phyloP scores from a whole-genome alignment of 2,888 invertebrate species.

The Homarus gammarus region DNA sequence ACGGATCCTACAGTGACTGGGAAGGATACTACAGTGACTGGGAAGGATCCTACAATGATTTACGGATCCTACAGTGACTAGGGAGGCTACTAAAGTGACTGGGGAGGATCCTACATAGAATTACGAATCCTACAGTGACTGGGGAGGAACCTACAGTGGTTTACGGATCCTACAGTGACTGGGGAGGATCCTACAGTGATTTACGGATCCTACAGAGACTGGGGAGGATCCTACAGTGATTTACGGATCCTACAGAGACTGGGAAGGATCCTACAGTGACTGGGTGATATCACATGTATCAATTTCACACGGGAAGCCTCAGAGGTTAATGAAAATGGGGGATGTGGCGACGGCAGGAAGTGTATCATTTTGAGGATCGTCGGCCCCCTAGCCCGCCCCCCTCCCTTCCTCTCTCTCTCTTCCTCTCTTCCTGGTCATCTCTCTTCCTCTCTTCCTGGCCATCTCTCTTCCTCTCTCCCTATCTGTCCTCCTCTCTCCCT shows the following conservation, averaged over 20 bases:
- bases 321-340: neutral
- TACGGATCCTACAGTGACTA: no score
- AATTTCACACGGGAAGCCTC: conserved; percentile 8
- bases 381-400: neutral
- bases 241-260: neutral
- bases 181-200: no score
- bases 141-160: no score
- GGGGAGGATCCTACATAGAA: no score
- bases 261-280: neutral
- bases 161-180: no score
- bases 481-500: neutral
- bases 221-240: neutral
- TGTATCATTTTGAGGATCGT: neutral
- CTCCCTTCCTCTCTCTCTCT: neutral
- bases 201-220: no score
- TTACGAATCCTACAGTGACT: no score
- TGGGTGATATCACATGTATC: conserved; percentile 21
- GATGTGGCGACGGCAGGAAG: neutral
- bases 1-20: no score
- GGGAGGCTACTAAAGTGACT: no score
- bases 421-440: neutral
- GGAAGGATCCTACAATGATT: no score
- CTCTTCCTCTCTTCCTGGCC: neutral
- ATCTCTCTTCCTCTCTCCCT: no score
- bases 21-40: no score